Percentiles rank a stretch among this genome's conserved stretches.
phyloP scores from a whole-genome alignment of 2,797 vertebrate species.

The Poeciliopsis paucimaculata region DNA sequence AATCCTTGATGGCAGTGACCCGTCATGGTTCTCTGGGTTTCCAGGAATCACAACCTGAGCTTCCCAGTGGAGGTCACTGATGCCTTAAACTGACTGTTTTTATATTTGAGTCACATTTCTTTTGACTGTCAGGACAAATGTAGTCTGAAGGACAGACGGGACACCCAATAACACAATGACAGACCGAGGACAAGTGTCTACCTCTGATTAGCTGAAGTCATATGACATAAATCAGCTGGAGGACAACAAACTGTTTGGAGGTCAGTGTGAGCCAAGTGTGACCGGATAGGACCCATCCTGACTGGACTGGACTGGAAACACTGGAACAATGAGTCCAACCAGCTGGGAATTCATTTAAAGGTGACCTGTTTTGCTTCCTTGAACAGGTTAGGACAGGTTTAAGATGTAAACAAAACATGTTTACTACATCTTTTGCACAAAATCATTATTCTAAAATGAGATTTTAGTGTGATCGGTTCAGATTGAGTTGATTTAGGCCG shows the following conservation, averaged over 20 bases:
- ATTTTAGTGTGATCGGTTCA: too few relatives aligned
- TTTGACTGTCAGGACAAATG: constrained; percentile 4
- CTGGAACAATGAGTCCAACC: constrained; percentile 10
- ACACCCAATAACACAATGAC: constrained; percentile 26
- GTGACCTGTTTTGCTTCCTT: too few relatives aligned
- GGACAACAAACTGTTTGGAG: not conserved
- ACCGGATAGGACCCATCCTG: not conserved
- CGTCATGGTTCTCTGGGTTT: not conserved
- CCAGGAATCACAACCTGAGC: not conserved
- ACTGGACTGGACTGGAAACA: constrained; percentile 6
- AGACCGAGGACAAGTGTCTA: constrained; percentile 13
- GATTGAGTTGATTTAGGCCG: too few relatives aligned
- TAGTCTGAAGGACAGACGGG: constrained; percentile 21
- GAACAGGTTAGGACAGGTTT: too few relatives aligned
- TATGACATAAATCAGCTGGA: constrained; percentile 16
- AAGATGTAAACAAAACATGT: too few relatives aligned
- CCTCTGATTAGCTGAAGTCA: constrained; percentile 7
- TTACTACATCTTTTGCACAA: too few relatives aligned
- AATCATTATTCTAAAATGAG: too few relatives aligned
- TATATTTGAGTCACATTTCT: not conserved
- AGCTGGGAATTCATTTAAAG: constrained; percentile 5
- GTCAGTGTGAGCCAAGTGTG: not conserved
- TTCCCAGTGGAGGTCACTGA: not conserved
- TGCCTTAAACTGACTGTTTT: not conserved
- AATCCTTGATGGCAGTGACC: not conserved